phyloP scores from a whole-genome alignment of 2,888 invertebrate species.

The Leptodirus hochenwartii region DNA sequence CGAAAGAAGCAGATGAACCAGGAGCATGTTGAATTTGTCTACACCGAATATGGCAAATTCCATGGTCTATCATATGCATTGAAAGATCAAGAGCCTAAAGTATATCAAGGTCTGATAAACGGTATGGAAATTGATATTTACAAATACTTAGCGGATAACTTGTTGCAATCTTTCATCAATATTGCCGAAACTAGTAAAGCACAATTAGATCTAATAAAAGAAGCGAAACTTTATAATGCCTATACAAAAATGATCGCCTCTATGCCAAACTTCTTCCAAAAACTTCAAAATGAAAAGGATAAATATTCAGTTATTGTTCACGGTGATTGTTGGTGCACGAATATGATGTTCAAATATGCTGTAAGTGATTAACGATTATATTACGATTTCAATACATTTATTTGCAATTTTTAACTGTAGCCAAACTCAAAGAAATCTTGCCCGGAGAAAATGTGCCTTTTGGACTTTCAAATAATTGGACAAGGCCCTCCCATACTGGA shows the following conservation, averaged over 20 bases:
- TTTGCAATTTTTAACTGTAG: too few relatives aligned
- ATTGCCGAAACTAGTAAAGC: too few relatives aligned
- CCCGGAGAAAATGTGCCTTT: constrained; percentile 11
- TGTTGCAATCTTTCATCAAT: too few relatives aligned
- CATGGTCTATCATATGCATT: constrained; percentile 19
- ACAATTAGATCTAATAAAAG: too few relatives aligned
- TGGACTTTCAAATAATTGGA: constrained; percentile 15
- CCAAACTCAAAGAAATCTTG: constrained; percentile 9
- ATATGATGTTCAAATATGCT: constrained; percentile 13
- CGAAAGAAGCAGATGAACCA: constrained; percentile 16
- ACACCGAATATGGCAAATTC: constrained; percentile 18
- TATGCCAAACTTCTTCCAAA: constrained; percentile 3
- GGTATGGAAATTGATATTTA: constrained; percentile 2
- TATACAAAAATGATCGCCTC: constrained; percentile 5
- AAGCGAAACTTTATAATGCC: too few relatives aligned
- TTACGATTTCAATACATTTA: constrained; percentile 10
- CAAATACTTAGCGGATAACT: constrained; percentile 1
- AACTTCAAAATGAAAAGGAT: constrained; percentile 5
- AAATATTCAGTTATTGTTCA: constrained; percentile 8
- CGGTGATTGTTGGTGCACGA: constrained; percentile 13
- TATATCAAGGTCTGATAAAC: constrained; percentile 11
- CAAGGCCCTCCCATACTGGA: constrained; percentile 17
- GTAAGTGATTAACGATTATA: too few relatives aligned
- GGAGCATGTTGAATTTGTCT: constrained; percentile 16
- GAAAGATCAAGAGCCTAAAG: constrained; percentile 15